Percentiles rank a stretch among this genome's conserved stretches.
These are phyloP conservation scores for Microtus oregoni DNA, from an alignment of 2,113 vertebrate genomes.

Conservation along the genomic window DNA sequence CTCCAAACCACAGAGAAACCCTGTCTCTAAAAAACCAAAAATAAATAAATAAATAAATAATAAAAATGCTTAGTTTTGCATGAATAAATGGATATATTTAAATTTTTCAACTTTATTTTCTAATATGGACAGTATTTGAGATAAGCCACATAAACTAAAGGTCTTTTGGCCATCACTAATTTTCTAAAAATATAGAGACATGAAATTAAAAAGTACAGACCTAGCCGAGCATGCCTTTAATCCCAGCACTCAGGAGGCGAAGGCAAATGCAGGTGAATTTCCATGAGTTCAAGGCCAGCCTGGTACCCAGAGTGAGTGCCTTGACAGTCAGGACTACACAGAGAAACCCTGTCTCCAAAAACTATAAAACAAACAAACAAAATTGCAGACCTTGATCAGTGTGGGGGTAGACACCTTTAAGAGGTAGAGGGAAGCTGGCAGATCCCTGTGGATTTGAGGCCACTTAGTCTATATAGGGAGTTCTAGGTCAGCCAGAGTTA, in stretches of 20 bases:
- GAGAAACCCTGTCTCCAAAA: background rate
- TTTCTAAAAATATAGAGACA: conserved; percentile 5
- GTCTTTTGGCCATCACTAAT: background rate
- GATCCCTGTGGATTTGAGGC: no score
- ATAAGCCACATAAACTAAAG: background rate
- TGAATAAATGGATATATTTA: background rate
- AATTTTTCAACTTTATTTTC: conserved; percentile 37
- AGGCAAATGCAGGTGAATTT: background rate
- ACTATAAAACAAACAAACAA: no score
- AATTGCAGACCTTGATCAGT: no score
- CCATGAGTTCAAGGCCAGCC: background rate
- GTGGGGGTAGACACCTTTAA: no score
- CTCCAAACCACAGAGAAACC: no score
- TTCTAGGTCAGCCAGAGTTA: background rate
- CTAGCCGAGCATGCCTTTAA: background rate
- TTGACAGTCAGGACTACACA: background rate
- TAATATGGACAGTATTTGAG: background rate
- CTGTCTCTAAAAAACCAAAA: no score
- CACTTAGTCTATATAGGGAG: no score
- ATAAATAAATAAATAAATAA: no score
- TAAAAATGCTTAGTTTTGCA: background rate
- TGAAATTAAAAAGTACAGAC: background rate
- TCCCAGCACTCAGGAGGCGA: background rate
- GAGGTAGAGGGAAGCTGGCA: no score
- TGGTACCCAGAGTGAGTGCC: no score